phyloP scores from a whole-genome alignment of 2,113 vertebrate genomes.

The Uria lomvia region DNA sequence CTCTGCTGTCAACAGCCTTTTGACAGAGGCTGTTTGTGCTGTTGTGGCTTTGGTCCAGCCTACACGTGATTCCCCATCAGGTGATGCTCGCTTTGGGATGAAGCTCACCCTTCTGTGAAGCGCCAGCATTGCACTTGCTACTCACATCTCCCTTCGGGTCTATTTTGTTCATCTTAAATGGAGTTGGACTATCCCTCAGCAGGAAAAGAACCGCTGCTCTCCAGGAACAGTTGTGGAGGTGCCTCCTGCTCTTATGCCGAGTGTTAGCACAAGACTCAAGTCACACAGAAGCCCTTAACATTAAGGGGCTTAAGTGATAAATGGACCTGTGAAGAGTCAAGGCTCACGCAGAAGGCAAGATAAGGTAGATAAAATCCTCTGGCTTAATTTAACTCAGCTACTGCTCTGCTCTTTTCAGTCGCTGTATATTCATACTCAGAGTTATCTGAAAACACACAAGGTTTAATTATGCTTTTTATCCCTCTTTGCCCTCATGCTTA shows the following conservation, averaged over 20 bases:
- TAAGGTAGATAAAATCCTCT: neutral
- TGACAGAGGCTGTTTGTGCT: conserved; percentile 13
- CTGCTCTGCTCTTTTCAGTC: neutral
- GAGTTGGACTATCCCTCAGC: neutral
- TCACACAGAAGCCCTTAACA: conserved; percentile 19
- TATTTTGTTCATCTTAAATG: neutral
- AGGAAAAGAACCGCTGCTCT: neutral
- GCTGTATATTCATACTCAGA: neutral
- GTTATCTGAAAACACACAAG: neutral
- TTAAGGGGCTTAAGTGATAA: conserved; percentile 18
- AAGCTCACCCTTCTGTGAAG: neutral
- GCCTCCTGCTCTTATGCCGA: neutral
- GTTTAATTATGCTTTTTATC: neutral
- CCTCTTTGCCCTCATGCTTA: neutral
- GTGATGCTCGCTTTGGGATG: neutral
- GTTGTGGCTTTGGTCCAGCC: conserved; percentile 14
- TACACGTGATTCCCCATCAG: conserved; percentile 25
- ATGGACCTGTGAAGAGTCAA: conserved; percentile 17
- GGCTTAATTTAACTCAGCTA: conserved; percentile 17
- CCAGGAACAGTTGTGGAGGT: neutral
- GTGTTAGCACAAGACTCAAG: neutral
- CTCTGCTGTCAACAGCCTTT: conserved; percentile 44
- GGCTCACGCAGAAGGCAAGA: neutral
- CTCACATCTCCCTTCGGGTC: neutral
- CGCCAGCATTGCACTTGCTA: neutral